Evolutionary conservation across 2,888 invertebrate genomes (phyloP).

Genomic region (Alentia gelatinosa): DNA sequence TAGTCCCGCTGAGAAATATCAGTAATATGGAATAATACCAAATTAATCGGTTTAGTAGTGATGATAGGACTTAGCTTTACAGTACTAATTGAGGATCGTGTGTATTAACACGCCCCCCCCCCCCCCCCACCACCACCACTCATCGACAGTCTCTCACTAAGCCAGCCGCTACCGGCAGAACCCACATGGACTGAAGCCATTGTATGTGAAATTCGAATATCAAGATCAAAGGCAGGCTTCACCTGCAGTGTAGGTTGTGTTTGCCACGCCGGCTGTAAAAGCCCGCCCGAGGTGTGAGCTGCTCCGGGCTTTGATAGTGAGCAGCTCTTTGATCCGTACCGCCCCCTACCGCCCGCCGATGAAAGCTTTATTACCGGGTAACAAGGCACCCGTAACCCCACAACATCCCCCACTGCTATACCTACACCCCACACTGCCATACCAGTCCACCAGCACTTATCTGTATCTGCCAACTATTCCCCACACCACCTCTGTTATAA

Average conservation of each 20-base stretch:
- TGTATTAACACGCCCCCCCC: no score
- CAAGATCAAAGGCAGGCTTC: not conserved
- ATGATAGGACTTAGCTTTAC: no score
- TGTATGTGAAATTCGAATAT: not conserved
- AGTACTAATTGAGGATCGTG: no score
- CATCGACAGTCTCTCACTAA: not conserved
- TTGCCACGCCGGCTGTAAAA: not conserved
- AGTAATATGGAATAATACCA: no score
- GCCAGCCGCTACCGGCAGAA: no score
- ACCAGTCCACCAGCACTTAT: no score
- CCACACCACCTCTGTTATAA: no score
- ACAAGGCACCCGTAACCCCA: not conserved
- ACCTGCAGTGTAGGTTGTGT: not conserved
- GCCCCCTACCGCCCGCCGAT: not conserved
- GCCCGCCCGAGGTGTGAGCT: not conserved
- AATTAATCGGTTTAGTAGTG: no score
- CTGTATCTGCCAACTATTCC: no score
- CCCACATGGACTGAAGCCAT: no score
- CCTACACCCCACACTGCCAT: no score
- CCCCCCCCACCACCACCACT: not conserved
- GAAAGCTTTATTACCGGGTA: not conserved
- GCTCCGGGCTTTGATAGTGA: not conserved
- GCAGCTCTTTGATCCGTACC: not conserved
- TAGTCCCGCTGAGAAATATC: no score
- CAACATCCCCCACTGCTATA: not conserved